Percentiles rank a stretch among this genome's conserved stretches.
These are phyloP conservation scores for Luscinia megarhynchos DNA, from an alignment of 2,797 vertebrate genomes.

Conservation along the genomic window DNA sequence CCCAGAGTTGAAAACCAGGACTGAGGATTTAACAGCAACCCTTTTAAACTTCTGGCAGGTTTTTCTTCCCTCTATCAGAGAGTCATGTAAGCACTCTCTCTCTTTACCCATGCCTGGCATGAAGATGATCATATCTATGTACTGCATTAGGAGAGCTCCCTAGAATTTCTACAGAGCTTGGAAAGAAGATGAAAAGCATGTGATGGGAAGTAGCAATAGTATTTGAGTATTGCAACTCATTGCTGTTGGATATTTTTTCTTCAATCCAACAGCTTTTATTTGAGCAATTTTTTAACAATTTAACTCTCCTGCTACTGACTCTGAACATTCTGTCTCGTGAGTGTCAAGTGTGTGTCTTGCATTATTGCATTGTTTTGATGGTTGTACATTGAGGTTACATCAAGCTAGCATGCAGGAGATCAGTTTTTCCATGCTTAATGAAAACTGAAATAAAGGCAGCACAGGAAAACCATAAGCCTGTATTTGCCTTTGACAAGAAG, in stretches of 20 bases:
- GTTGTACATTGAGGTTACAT: constrained; percentile 1
- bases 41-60: neutral
- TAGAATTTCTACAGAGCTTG: neutral
- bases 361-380: neutral
- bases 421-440: neutral
- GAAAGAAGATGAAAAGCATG: neutral
- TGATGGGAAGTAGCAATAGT: neutral
- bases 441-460: neutral
- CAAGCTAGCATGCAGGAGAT: neutral
- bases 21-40: neutral
- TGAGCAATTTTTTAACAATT: neutral
- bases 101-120: neutral
- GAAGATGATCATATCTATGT: neutral
- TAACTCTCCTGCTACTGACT: neutral
- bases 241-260: neutral
- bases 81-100: neutral
- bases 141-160: neutral
- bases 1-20: neutral
- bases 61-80: neutral
- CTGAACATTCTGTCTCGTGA: neutral
- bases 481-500: constrained; percentile 29
- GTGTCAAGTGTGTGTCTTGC: neutral
- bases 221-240: neutral
- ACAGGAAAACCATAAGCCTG: neutral
- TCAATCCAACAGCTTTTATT: neutral